Conservation (phyloP, 2,888 invertebrate genomes). For the Cerceris rybyensis region DNA sequence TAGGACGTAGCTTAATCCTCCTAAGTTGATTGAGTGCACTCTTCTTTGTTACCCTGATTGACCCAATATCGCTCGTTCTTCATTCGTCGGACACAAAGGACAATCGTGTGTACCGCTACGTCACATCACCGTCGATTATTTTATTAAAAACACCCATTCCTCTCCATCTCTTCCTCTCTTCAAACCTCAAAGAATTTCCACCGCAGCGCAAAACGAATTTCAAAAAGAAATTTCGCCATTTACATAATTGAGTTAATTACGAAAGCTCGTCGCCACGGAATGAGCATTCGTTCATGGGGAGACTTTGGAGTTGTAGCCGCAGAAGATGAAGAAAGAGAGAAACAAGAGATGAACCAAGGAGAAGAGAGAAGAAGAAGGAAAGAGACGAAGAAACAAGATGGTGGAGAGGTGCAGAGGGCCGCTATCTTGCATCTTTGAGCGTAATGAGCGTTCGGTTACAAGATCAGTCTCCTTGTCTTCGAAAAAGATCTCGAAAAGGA, state of each 20-base stretch:
- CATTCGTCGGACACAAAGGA: slow-evolving; percentile 48
- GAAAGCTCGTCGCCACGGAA: background rate
- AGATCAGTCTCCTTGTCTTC: slow-evolving; percentile 48
- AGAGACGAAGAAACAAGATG: no score
- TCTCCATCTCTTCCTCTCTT: background rate
- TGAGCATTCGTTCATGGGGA: background rate
- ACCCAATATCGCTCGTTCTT: slow-evolving; percentile 54
- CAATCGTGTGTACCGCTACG: slow-evolving; percentile 45
- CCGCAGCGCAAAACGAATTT: background rate
- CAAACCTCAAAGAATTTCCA: background rate
- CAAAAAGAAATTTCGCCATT: slow-evolving; percentile 4
- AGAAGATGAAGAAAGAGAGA: background rate
- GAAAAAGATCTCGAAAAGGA: slow-evolving; percentile 45
- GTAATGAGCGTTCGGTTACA: slow-evolving; percentile 61
- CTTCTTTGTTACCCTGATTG: slow-evolving; percentile 57
- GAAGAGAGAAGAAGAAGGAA: no score
- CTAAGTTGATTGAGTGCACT: slow-evolving; percentile 56
- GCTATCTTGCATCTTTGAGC: slow-evolving; percentile 41
- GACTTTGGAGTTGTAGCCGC: background rate
- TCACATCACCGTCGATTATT: slow-evolving; percentile 23
- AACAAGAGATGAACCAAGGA: no score
- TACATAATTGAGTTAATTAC: slow-evolving; percentile 50
- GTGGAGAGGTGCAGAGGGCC: background rate
- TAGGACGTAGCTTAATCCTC: slow-evolving; percentile 43
- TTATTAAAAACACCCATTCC: slow-evolving; percentile 48